A percentile compares a stretch with the other conserved stretches of the same genome.
Conservation (phyloP, 1,140 invertebrate species). For the Apis florea region DNA sequence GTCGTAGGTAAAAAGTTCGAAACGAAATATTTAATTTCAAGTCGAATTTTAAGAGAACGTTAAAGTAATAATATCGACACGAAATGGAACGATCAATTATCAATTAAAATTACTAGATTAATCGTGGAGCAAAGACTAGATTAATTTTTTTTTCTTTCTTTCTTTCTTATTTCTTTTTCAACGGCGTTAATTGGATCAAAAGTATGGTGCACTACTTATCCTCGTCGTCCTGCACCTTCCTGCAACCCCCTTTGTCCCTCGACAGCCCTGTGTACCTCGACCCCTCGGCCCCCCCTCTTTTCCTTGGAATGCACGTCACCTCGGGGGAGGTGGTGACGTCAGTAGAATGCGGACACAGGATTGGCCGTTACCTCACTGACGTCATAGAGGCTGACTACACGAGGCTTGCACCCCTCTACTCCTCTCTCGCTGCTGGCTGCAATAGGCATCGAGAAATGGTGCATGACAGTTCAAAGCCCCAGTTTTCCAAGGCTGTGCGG, state of each 20-base stretch:
- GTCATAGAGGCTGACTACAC: constrained; percentile 71
- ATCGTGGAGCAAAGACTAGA: not conserved
- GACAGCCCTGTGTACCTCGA: constrained; percentile 58
- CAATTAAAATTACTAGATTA: not conserved
- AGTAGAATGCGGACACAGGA: constrained; percentile 69
- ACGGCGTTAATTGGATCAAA: constrained; percentile 76
- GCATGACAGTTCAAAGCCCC: constrained; percentile 78
- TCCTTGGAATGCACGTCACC: constrained; percentile 76
- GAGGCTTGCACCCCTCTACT: constrained; percentile 56
- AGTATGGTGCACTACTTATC: constrained; percentile 69
- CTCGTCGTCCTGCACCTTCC: constrained; percentile 64
- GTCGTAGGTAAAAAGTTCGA: not conserved
- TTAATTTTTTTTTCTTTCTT: not conserved
- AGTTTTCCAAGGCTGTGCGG: constrained; percentile 79
- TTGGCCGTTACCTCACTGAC: constrained; percentile 75
- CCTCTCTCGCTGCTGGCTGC: constrained; percentile 55
- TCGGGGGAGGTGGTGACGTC: constrained; percentile 77
- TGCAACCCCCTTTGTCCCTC: constrained; percentile 44
- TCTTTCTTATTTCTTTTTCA: constrained; percentile 1
- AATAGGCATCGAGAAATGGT: constrained; percentile 74
- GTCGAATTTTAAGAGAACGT: not conserved
- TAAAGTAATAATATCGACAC: not conserved
- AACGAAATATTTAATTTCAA: not conserved
- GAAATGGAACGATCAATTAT: not conserved
- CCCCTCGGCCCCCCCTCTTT: constrained; percentile 61